Evolutionary conservation across 2,797 vertebrate species (phyloP).

Genomic region (Nannoperca obscura): DNA sequence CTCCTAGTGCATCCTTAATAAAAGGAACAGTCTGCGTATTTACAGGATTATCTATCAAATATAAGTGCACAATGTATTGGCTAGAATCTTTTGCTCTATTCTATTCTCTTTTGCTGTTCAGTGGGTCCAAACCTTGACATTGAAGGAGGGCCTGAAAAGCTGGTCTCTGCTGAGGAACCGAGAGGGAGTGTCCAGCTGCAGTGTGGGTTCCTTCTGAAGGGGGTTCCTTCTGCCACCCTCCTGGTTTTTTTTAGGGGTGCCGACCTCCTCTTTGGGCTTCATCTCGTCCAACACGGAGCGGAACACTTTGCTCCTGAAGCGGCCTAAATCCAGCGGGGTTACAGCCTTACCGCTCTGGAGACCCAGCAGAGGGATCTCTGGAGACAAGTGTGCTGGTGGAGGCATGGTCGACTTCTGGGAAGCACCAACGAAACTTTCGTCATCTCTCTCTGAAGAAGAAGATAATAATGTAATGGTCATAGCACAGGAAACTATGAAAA

Average conservation of each 20-base stretch:
- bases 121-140: constrained; percentile 84
- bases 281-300: constrained; percentile 87
- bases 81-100: no score
- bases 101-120: not conserved
- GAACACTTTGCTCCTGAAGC: constrained; percentile 93
- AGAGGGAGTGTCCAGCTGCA: constrained; percentile 95
- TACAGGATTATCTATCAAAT: not conserved
- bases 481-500: not conserved
- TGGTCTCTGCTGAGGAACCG: constrained; percentile 95
- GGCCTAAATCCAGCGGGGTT: constrained; percentile 92
- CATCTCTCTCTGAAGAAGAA: constrained; percentile 74
- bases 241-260: constrained; percentile 63
- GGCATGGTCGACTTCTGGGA: constrained; percentile 80
- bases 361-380: constrained; percentile 77
- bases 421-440: constrained; percentile 83
- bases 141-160: constrained; percentile 94
- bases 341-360: constrained; percentile 84
- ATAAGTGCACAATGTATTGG: not conserved
- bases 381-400: constrained; percentile 60
- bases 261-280: constrained; percentile 72
- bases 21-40: not conserved
- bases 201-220: constrained; percentile 85
- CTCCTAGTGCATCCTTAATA: constrained; percentile 90
- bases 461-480: not conserved
- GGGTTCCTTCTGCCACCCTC: constrained; percentile 60